A percentile compares a stretch with the other conserved stretches of the same genome.
Evolutionary conservation across 35 echinoderm and acorn worm genomes (phyloP).

Genomic region (Strongylocentrotus purpuratus): DNA sequence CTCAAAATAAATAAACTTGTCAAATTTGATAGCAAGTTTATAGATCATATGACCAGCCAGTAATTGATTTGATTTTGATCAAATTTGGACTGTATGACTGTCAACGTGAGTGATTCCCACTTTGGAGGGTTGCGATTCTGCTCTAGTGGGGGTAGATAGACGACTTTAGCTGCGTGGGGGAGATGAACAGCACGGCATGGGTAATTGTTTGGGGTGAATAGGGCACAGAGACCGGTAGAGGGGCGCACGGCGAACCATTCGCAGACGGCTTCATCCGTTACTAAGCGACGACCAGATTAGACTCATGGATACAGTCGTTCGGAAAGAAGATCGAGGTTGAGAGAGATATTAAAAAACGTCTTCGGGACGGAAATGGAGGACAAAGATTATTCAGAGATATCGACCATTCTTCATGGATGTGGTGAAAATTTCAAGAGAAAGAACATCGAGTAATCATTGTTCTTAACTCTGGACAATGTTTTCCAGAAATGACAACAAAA

Average conservation of each 20-base stretch:
- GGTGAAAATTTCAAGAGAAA: too few species aligned
- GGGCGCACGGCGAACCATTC: conserved; percentile 43
- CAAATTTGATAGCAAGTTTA: neutral
- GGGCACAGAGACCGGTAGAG: neutral
- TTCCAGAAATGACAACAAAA: too few species aligned
- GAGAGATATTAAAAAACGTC: neutral
- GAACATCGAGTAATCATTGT: neutral
- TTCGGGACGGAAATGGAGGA: neutral
- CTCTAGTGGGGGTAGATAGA: neutral
- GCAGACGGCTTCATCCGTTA: conserved; percentile 35
- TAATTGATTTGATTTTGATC: neutral
- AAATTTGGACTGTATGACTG: neutral
- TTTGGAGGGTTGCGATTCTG: neutral
- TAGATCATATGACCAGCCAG: neutral
- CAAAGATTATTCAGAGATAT: neutral
- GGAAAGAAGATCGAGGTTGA: neutral
- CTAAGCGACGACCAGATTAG: neutral
- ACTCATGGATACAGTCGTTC: neutral
- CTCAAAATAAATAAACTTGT: neutral
- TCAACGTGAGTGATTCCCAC: neutral
- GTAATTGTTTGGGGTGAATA: neutral
- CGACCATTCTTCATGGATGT: neutral
- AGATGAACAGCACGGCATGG: neutral
- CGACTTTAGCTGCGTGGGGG: neutral
- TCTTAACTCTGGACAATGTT: neutral